Conservation (phyloP, 2,113 vertebrate species). For the Grantiella picta region DNA sequence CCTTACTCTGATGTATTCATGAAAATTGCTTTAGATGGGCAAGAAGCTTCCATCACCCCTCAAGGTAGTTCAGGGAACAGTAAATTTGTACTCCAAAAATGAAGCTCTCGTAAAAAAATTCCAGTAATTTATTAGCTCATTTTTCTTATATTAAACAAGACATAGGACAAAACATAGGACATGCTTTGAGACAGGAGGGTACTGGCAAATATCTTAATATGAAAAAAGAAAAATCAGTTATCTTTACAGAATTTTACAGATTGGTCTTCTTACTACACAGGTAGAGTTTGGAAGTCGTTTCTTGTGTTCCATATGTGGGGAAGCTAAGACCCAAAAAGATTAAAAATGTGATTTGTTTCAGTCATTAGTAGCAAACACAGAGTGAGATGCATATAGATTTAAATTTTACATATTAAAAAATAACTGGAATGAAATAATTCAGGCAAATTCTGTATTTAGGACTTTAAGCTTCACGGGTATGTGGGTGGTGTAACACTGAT, state of each 20-base stretch:
- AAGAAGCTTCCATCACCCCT: background rate
- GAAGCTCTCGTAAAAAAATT: background rate
- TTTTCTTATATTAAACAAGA: background rate
- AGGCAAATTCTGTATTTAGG: background rate
- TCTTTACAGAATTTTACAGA: background rate
- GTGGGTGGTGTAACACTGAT: background rate
- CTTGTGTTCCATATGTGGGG: background rate
- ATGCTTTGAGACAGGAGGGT: background rate
- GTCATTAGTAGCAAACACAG: background rate
- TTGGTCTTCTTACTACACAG: background rate
- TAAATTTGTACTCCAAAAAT: background rate
- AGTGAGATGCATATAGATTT: background rate
- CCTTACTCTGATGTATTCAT: background rate
- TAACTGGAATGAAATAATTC: background rate
- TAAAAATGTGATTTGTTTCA: background rate
- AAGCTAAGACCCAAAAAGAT: background rate
- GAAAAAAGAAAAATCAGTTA: background rate
- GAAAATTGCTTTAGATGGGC: background rate
- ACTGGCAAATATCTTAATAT: background rate
- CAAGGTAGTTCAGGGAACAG: background rate
- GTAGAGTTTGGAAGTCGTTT: background rate
- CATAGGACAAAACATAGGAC: too few relatives aligned
- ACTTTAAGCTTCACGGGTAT: background rate
- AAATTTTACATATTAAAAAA: background rate
- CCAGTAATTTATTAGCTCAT: background rate